These are phyloP conservation scores for Plumapathes pennacea DNA, from an alignment of 92 coral and sea anemone genomes.

Conservation along the genomic window DNA sequence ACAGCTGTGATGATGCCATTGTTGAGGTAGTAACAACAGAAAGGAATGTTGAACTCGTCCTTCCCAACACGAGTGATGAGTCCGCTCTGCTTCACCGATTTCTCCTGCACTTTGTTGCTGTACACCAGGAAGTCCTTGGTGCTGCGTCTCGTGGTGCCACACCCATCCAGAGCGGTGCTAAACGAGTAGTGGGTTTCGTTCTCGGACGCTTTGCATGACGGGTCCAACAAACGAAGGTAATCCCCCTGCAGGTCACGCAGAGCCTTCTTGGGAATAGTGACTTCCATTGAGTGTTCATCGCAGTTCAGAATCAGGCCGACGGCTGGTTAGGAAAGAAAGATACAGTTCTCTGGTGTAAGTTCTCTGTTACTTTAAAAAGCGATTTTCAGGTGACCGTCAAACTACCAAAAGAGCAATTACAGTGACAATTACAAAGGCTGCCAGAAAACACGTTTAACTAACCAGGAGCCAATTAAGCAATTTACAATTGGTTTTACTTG, in stretches of 20 bases:
- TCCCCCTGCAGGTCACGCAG: constrained; percentile 76
- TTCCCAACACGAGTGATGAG: constrained; percentile 77
- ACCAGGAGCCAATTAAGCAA: too few species aligned
- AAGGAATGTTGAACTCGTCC: constrained; percentile 79
- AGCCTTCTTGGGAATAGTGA: constrained; percentile 74
- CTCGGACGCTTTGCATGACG: constrained; percentile 62
- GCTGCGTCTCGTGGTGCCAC: constrained; percentile 79
- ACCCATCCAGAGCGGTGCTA: constrained; percentile 59
- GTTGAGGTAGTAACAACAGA: constrained; percentile 80
- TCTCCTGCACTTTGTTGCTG: constrained; percentile 77
- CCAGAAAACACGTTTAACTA: too few species aligned
- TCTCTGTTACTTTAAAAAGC: too few species aligned
- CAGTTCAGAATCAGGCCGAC: constrained; percentile 71
- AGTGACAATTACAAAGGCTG: too few species aligned
- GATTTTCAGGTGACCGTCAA: neutral
- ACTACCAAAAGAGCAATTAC: neutral
- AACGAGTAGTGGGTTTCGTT: constrained; percentile 77
- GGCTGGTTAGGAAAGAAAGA: constrained; percentile 30
- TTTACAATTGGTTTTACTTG: too few species aligned
- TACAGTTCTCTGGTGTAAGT: too few species aligned
- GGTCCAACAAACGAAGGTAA: constrained; percentile 66
- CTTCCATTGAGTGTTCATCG: constrained; percentile 67
- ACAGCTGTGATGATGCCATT: constrained; percentile 74
- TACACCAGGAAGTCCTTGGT: constrained; percentile 66
- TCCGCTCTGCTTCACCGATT: constrained; percentile 43